phyloP scores from a whole-genome alignment of 1,140 invertebrate species.

The Vollenhovia emeryi region DNA sequence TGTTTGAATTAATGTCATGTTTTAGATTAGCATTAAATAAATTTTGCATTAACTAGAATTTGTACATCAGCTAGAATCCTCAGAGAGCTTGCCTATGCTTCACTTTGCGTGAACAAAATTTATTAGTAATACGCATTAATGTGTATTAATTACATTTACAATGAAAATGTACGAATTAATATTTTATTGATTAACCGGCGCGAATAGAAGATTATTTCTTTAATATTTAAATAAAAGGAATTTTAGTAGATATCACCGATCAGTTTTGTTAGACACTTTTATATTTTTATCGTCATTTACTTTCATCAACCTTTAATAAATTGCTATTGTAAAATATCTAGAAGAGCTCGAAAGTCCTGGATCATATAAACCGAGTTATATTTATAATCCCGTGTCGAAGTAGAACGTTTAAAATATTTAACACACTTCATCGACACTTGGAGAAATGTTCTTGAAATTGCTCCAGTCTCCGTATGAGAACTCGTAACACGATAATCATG shows the following conservation, averaged over 20 bases:
- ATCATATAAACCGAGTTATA: not conserved
- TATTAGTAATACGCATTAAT: not conserved
- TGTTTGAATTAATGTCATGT: slow-evolving; percentile 19
- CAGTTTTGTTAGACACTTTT: too few species aligned
- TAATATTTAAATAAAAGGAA: not conserved
- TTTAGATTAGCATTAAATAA: slow-evolving; percentile 34
- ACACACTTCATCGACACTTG: not conserved
- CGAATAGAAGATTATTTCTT: not conserved
- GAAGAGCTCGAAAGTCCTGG: not conserved
- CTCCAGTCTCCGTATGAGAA: not conserved
- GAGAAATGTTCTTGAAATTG: not conserved
- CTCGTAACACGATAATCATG: not conserved
- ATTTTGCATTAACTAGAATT: slow-evolving; percentile 25
- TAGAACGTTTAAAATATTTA: not conserved
- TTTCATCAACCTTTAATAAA: not conserved
- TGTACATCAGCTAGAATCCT: not conserved
- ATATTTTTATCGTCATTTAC: not conserved
- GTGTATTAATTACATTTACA: not conserved
- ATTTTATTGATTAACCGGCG: not conserved
- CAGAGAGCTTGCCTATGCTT: not conserved
- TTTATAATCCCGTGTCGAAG: not conserved
- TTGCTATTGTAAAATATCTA: not conserved
- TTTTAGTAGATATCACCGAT: too few species aligned
- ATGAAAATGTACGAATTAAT: not conserved
- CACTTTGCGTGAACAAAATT: slow-evolving; percentile 13